Evolutionary conservation across 2,113 vertebrate genomes (phyloP).

Genomic region (Bothrops jararaca): DNA sequence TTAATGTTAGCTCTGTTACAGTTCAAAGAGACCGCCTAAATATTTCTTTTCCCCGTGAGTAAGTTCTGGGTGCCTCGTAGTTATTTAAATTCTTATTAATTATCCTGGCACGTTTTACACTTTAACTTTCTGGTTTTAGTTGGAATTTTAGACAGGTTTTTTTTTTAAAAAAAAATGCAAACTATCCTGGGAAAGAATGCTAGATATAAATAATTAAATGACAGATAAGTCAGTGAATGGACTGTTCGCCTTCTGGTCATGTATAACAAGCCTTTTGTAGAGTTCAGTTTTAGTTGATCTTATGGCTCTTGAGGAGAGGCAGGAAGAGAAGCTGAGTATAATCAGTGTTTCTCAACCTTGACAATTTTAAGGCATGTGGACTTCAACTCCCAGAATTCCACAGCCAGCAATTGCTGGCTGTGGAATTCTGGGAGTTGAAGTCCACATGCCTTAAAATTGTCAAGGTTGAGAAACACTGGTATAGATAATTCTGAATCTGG

Average conservation of each 20-base stretch:
- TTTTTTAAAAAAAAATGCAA: not conserved
- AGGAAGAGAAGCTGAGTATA: not conserved
- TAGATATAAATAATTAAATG: not conserved
- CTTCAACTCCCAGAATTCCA: too few relatives aligned
- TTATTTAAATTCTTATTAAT: not conserved
- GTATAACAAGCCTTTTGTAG: not conserved
- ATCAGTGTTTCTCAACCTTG: not conserved
- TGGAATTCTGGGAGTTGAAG: too few relatives aligned
- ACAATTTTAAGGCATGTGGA: too few relatives aligned
- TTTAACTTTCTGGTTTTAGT: not conserved
- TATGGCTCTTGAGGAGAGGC: not conserved
- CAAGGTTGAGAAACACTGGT: not conserved
- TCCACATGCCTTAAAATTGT: too few relatives aligned
- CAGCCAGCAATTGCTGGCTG: too few relatives aligned
- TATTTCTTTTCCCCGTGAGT: not conserved
- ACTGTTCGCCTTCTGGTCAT: not conserved
- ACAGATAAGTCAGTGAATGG: not conserved
- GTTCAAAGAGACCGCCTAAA: not conserved
- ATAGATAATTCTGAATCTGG: not conserved
- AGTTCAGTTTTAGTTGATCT: not conserved
- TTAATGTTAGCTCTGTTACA: not conserved
- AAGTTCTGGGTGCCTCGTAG: not conserved
- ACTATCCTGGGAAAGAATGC: not conserved
- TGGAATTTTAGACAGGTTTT: not conserved
- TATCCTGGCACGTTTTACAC: not conserved